Evolutionary conservation across 2,797 vertebrate species (phyloP).

Genomic region (Anabacerthia variegaticeps): DNA sequence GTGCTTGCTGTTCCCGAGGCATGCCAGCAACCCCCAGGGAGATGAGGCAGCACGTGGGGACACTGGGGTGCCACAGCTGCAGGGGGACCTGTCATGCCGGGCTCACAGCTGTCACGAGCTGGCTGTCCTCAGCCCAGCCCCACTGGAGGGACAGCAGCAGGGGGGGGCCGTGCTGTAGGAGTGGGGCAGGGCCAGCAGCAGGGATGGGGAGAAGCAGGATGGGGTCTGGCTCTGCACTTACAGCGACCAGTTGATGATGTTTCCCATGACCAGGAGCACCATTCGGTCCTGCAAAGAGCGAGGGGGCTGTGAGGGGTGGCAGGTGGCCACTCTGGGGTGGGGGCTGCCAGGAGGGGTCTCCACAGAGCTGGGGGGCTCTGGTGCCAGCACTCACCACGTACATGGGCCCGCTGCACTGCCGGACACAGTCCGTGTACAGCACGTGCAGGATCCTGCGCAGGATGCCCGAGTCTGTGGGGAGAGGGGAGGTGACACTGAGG

Average conservation of each 20-base stretch:
- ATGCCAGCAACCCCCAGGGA: neutral
- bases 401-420: constrained; percentile 95
- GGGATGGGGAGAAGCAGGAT: neutral
- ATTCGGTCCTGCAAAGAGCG: constrained; percentile 87
- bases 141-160: fast-evolving
- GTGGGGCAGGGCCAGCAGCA: neutral
- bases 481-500: neutral
- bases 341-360: neutral
- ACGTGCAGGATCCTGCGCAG: constrained; percentile 86
- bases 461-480: constrained; percentile 85
- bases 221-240: constrained; percentile 72
- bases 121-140: neutral
- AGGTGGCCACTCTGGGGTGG: fast-evolving
- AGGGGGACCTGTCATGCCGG: neutral
- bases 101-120: neutral
- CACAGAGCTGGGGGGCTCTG: fast-evolving
- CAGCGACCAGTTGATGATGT: constrained; percentile 98
- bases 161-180: fast-evolving
- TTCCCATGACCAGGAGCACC: constrained; percentile 97
- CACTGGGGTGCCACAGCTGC: neutral
- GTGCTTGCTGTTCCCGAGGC: neutral
- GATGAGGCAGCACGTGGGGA: fast-evolving
- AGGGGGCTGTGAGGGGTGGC: neutral
- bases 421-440: constrained; percentile 92
- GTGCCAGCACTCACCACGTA: constrained; percentile 87